phyloP scores from a whole-genome alignment of 2,888 invertebrate genomes.

The Diloba caeruleocephala region DNA sequence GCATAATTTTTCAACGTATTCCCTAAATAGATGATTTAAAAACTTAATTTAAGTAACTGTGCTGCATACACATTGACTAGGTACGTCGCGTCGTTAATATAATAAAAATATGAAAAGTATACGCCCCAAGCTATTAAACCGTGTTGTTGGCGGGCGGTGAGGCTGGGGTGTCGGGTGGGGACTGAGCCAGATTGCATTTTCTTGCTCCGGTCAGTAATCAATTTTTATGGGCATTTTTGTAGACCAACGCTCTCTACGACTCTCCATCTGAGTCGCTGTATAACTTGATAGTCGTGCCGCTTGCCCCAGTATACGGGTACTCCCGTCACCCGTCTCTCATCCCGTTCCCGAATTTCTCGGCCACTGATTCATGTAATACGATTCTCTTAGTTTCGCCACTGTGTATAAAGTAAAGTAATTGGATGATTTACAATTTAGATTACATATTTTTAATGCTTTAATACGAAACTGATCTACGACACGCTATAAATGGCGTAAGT shows the following conservation, averaged over 20 bases:
- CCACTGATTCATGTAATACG: background rate
- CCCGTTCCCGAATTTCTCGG: conserved; percentile 1
- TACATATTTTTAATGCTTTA: too few relatives aligned
- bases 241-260: conserved; percentile 64
- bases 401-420: too few relatives aligned
- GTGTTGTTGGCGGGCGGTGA: conserved; percentile 54
- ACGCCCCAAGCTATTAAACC: conserved; percentile 74
- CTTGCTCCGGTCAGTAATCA: conserved; percentile 85
- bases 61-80: conserved; percentile 50
- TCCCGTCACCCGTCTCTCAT: conserved; percentile 5
- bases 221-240: conserved; percentile 85
- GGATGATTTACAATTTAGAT: background rate
- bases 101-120: conserved; percentile 79
- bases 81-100: conserved; percentile 66
- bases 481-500: too few relatives aligned
- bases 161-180: conserved; percentile 47
- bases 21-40: conserved; percentile 27
- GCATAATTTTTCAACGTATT: conserved; percentile 5
- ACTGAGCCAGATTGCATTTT: conserved; percentile 83
- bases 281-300: conserved; percentile 19
- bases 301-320: background rate
- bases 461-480: too few relatives aligned
- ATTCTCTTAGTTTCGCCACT: background rate
- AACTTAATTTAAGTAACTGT: conserved; percentile 47
- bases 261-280: conserved; percentile 27